phyloP scores from a whole-genome alignment of 2,113 vertebrate species.

The Megaceryle torquata region DNA sequence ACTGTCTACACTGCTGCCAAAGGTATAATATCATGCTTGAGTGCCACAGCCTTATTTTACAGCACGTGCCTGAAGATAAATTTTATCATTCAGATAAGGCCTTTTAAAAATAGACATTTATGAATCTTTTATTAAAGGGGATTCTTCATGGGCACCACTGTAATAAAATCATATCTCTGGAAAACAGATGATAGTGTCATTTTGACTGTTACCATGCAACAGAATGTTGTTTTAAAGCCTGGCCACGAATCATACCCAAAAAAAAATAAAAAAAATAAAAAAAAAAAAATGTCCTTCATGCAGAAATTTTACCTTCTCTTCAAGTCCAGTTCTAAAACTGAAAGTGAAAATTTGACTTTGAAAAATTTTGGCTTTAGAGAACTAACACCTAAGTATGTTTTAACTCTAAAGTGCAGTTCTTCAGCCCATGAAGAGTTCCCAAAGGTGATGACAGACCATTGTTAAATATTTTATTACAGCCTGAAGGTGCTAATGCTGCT shows the following conservation, averaged over 20 bases:
- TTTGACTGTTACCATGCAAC: background rate
- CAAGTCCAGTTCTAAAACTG: background rate
- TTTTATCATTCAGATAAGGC: slow-evolving; percentile 23
- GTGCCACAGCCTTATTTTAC: background rate
- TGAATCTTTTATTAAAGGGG: slow-evolving; percentile 5
- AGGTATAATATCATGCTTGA: slow-evolving; percentile 7
- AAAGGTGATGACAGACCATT: background rate
- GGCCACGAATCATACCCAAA: background rate
- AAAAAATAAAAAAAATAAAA: no score
- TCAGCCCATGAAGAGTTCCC: accelerated
- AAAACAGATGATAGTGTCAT: background rate
- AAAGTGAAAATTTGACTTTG: background rate
- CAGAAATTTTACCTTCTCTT: background rate
- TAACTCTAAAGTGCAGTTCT: background rate
- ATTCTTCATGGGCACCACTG: background rate
- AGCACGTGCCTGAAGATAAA: background rate
- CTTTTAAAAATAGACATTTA: slow-evolving; percentile 32
- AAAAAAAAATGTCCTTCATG: background rate
- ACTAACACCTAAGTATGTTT: background rate
- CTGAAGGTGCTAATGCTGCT: background rate
- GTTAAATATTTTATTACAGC: background rate
- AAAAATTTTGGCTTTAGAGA: background rate
- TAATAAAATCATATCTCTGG: background rate
- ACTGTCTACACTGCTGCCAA: background rate
- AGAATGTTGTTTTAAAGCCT: background rate